A percentile compares a stretch with the other conserved stretches of the same genome.
phyloP scores from a whole-genome alignment of 2,113 vertebrate species.

The Oncorhynchus clarkii region DNA sequence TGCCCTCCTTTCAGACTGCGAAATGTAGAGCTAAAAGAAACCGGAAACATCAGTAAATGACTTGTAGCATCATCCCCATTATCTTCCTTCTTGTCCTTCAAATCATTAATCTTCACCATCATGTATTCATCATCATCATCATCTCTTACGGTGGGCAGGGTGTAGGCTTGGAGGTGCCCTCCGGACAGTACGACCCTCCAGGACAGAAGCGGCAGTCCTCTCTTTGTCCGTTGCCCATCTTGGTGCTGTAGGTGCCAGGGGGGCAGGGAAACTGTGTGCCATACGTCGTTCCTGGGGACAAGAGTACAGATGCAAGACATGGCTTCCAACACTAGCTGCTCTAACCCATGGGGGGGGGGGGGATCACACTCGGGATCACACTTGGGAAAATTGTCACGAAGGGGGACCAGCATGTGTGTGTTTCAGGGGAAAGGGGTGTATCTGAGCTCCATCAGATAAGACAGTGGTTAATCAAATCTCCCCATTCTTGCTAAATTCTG shows the following conservation, averaged over 20 bases:
- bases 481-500: too few species aligned
- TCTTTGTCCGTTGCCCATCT: slow-evolving; percentile 69
- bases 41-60: neutral
- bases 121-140: neutral
- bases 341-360: too few species aligned
- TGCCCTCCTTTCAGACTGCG: slow-evolving; percentile 66
- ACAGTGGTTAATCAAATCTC: too few species aligned
- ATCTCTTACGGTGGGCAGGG: slow-evolving; percentile 80
- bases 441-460: too few species aligned
- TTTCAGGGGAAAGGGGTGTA: too few species aligned
- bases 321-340: neutral
- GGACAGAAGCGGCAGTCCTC: slow-evolving; percentile 81
- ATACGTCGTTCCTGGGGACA: slow-evolving; percentile 70
- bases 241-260: slow-evolving; percentile 76
- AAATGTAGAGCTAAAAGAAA: slow-evolving; percentile 76
- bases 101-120: neutral
- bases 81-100: neutral
- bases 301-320: slow-evolving; percentile 6
- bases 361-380: too few species aligned
- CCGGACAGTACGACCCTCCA: slow-evolving; percentile 79
- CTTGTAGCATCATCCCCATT: neutral
- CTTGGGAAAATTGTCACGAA: too few species aligned
- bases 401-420: too few species aligned
- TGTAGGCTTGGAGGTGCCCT: slow-evolving; percentile 80
- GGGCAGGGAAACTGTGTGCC: slow-evolving; percentile 83